Percentiles rank a stretch among this genome's conserved stretches.
These are phyloP conservation scores for zebrafish (Danio rerio) DNA, from an alignment of 2,113 vertebrate genomes.

Conservation along the genomic window DNA sequence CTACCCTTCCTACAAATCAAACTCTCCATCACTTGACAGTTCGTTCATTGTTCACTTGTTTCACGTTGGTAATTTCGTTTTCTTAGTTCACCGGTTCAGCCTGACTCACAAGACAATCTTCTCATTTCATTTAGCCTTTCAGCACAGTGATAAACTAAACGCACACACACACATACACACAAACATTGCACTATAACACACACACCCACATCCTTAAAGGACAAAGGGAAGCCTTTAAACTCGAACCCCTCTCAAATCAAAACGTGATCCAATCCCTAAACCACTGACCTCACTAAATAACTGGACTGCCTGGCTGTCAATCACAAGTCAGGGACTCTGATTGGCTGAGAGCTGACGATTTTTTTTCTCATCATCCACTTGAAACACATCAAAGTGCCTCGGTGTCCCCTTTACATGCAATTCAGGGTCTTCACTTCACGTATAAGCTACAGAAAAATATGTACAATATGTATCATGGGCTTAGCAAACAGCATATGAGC, in stretches of 20 bases:
- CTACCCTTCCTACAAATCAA: constrained; percentile 26
- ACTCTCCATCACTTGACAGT: constrained; percentile 8
- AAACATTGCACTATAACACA: constrained; percentile 37
- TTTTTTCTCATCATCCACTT: constrained; percentile 64
- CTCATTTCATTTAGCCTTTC: constrained; percentile 26
- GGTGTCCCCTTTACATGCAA: constrained; percentile 75
- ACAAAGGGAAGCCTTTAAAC: constrained; percentile 73
- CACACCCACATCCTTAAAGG: constrained; percentile 22
- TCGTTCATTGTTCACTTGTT: neutral
- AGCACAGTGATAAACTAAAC: constrained; percentile 25
- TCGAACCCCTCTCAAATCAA: neutral
- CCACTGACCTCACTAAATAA: constrained; percentile 78
- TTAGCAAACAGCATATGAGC: constrained; percentile 60
- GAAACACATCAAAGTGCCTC: constrained; percentile 76
- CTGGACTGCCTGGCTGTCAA: constrained; percentile 80
- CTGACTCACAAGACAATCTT: constrained; percentile 25
- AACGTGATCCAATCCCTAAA: constrained; percentile 9
- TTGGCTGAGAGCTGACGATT: constrained; percentile 60
- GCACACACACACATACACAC: constrained; percentile 46
- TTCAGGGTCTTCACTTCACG: constrained; percentile 74
- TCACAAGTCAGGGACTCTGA: constrained; percentile 74
- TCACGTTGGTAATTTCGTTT: neutral
- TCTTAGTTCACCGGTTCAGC: neutral
- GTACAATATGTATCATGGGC: constrained; percentile 62
- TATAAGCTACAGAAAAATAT: constrained; percentile 73